Evolutionary conservation across 1,140 invertebrate genomes (phyloP), one percentile per base, ranked within the genome.

Genomic region (Lordiphosa collinella): DNA sequence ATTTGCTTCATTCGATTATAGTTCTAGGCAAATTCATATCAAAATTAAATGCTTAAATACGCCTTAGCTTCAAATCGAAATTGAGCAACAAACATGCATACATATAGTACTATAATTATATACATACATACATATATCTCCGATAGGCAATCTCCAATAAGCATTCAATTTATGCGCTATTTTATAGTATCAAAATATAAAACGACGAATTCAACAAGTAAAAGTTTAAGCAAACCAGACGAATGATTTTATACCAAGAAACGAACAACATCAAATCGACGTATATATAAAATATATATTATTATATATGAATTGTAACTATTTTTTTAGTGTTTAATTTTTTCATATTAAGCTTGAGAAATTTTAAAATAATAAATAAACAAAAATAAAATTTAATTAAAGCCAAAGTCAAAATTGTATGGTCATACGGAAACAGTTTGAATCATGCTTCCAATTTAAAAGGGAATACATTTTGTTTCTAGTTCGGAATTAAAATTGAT

Each of bases 191-290:
- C 54, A 49, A 41, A 59, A 50, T 29, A 37, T 29, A 37, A 54
- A 68, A 41, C 22, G 40, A 63, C 14, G 31, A 32, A 53, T 56
- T 40, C 25, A 29, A 29, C 6, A 5, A 6, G 25, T 35, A 55
- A 65, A 54, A 38, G 13, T 58, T 16, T 66, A 61, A 50, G 18
- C 18, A 43, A 53, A 60, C 29, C 10, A 71, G 49, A 54, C 32
- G 11, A 59, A 79, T 55, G 37, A 75, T 71, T 80, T 80, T 80
- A 36, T 80, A 80, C 76, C 58, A 68, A 76, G 35, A 66, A 80
- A 60, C 40, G 62, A 75, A 57, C 16, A 62, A 75, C 29, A 25
- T 59, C 36, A 66, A 53, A 14, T 35, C 40, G 54, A 35, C n/a
- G 18, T 34, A 25, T 36, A 55, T 53, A 22, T 60, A 50, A 51